Base-by-base conservation (phyloP, 2,113 vertebrate species). In the Nesoenas mayeri region DNA sequence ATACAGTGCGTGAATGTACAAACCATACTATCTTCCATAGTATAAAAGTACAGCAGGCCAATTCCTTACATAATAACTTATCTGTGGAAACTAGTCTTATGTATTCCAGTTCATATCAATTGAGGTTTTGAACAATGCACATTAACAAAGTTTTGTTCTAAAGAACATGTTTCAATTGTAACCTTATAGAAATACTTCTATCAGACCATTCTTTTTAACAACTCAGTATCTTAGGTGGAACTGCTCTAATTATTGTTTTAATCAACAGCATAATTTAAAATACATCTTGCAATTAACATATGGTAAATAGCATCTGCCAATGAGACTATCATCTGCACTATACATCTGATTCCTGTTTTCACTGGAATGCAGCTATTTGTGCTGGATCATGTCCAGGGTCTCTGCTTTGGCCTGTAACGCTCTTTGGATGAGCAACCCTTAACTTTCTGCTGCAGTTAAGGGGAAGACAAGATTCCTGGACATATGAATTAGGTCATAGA, bases 291-390 rank as follows among this genome's bases (percentile, higher is more conserved):
- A 83, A 93, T 97, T 96, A 96, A 88, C 79, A 67, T 91, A 82
- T 70, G 78, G 82, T 92, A 91, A 92, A 93, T 85, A 96, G 56
- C 62, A 91, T 95, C 79, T 11, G 82, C 96, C 95, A 96, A 96
- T 97, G 97, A 95, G 66, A 70, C 85, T 96, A 70, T 96, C 91
- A 74, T 94, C 64, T 94, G 84, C 72, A 31, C 47, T 40, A 75
- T 79, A 95, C 97, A 95, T 97, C 97, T 97, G 96, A 97, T 94
- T 95, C 62, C 64, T 91, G 85, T 97, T 97, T 96, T 79, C 92
- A 25, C 58, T 95, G 95, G 95, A 95, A 92, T 97, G 80, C 91
- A 80, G 77, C 67, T 98, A 95, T 97, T 98, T 98, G 92, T 83
- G 54, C 97, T 98, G 98, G 98, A 97, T 57, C 31, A 5, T 18